Evolutionary conservation across 2,888 invertebrate species (phyloP).

Genomic region (Machimus rusticus): DNA sequence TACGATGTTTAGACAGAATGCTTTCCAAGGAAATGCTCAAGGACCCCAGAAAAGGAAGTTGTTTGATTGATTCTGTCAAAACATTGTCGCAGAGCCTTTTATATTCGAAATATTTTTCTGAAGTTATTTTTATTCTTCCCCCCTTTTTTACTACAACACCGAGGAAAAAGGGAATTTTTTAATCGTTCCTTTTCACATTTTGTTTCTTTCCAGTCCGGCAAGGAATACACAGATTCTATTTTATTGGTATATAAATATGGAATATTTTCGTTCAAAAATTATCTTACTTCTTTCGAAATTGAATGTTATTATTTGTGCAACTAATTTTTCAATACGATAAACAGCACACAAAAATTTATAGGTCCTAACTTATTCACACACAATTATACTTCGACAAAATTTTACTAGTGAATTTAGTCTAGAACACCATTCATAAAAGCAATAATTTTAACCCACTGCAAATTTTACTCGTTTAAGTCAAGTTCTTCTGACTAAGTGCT

Average conservation of each 20-base stretch:
- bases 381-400: neutral
- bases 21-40: neutral
- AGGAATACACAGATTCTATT: conserved; percentile 65
- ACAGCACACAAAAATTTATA: neutral
- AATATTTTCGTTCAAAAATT: conserved; percentile 26
- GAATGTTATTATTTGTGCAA: conserved; percentile 3
- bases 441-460: neutral
- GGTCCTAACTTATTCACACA: neutral
- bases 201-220: conserved; percentile 63
- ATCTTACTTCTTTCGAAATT: conserved; percentile 5
- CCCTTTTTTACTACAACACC: conserved; percentile 29
- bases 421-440: neutral
- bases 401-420: neutral
- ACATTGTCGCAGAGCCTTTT: neutral
- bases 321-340: conserved; percentile 1
- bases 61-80: neutral
- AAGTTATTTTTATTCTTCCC: conserved; percentile 42
- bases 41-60: neutral
- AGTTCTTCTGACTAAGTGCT: neutral
- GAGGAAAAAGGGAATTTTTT: conserved; percentile 5
- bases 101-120: neutral
- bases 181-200: conserved; percentile 37
- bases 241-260: conserved; percentile 58
- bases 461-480: neutral
- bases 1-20: neutral